Evolutionary conservation across 2,797 vertebrate genomes (phyloP), one percentile per base, ranked within the genome.

Genomic region (Sebastes nivosus): DNA sequence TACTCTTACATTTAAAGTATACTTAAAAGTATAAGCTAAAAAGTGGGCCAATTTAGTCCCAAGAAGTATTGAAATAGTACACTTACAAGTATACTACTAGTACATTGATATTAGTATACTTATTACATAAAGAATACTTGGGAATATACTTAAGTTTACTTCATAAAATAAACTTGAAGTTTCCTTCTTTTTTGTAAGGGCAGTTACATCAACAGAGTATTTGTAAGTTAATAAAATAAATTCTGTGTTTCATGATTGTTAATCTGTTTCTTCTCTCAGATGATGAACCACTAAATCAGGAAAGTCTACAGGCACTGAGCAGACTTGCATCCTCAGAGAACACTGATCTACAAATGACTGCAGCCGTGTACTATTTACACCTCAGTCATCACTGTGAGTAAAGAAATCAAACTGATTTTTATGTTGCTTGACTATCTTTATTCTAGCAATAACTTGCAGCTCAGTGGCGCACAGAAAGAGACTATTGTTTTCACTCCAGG

Each of bases 321-420:
- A 95, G 91, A 55, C 92, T 96, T 75, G 89, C 96, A 58, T 88
- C 92, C 82, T 96, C 96, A 73, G 95, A 96, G 86, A 91, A 94
- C 55, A 9, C 72, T 9, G 90, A 94, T 64, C 91, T 96, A 30
- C 96, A 97, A 76, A 93, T 93, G 83, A 93, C 94, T 6, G 95
- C 96, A 85, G 94, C 96, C 11, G 80, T 95, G 30, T 95, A 93
- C 85, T 96, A 96, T 67, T 84, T 97, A 84, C 94, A 96, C 12
- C 89, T 96, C 86, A 96, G 96, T 84, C 95, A 96, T 79, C 90
- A 94, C 13, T 71, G 96, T 96, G 93, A 96, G 96, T 96, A 81
- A 46, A 68, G 1, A 71, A 36, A 22, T 34, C 46, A 38, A 25
- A 70, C 50, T 3, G 16, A 77, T 79, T 72, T 73, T 32, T 83